Conservation (phyloP, 2,113 vertebrate genomes). For the Pseudolaguvia tuberculata region DNA sequence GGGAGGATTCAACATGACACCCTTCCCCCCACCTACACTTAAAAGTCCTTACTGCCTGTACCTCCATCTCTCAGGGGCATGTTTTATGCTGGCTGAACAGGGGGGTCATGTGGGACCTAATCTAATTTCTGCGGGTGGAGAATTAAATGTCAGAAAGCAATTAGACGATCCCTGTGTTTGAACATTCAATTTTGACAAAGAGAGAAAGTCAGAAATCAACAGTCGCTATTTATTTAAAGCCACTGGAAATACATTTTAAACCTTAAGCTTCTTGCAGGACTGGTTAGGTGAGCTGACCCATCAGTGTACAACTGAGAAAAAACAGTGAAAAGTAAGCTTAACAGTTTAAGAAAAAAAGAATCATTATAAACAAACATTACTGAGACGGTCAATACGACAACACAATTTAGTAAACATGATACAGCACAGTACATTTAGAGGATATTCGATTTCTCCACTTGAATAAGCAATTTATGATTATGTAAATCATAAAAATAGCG, state of each 20-base stretch:
- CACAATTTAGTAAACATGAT: no score
- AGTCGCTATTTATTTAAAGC: not conserved
- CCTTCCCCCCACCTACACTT: constrained; percentile 32
- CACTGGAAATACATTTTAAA: not conserved
- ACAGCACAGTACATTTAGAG: no score
- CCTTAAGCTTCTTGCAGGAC: not conserved
- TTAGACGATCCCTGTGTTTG: constrained; percentile 1
- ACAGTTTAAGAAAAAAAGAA: not conserved
- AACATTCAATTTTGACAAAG: not conserved
- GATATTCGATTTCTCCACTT: no score
- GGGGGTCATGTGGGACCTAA: constrained; percentile 33
- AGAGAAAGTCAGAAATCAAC: not conserved
- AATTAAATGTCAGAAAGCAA: constrained; percentile 17
- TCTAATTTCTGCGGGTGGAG: constrained; percentile 30
- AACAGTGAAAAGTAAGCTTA: not conserved
- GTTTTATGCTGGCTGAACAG: constrained; percentile 24
- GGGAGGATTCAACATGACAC: constrained; percentile 35
- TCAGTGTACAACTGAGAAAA: not conserved
- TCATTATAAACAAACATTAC: not conserved
- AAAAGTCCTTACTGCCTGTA: constrained; percentile 34
- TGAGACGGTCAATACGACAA: not conserved
- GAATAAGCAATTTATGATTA: no score
- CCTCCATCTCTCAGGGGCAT: constrained; percentile 26
- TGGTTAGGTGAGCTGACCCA: not conserved
- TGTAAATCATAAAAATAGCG: no score